These are phyloP conservation scores for Drosophila orosa DNA, from an alignment of 1,140 invertebrate species.

Conservation along the genomic window DNA sequence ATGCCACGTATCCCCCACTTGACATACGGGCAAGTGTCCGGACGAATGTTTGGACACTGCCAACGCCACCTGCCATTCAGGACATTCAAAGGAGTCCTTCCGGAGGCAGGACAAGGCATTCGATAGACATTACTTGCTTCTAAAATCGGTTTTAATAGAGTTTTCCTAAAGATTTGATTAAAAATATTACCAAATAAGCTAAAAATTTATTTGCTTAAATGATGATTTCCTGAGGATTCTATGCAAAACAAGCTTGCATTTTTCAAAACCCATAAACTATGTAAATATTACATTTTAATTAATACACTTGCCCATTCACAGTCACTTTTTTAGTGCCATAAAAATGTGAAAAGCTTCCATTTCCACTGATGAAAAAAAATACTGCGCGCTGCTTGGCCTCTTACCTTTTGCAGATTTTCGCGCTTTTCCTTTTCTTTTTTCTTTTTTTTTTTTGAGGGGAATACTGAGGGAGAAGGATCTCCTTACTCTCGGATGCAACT, in stretches of 20 bases:
- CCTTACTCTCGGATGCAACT: slow-evolving; percentile 16
- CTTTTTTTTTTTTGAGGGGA: background rate
- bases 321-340: background rate
- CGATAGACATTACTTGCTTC: background rate
- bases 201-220: too few relatives aligned
- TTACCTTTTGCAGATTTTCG: slow-evolving; percentile 4
- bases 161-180: background rate
- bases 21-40: slow-evolving; percentile 16
- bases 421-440: background rate
- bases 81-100: slow-evolving; percentile 4
- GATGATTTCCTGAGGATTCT: background rate
- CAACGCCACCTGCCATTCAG: slow-evolving; percentile 16
- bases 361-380: slow-evolving; percentile 5
- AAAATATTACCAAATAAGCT: too few relatives aligned
- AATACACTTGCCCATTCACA: background rate
- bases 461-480: slow-evolving; percentile 3
- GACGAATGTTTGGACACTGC: slow-evolving; percentile 16
- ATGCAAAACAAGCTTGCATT: background rate
- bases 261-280: too few relatives aligned
- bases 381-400: background rate
- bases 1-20: slow-evolving; percentile 29
- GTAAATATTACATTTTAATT: background rate
- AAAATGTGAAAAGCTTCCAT: slow-evolving; percentile 4
- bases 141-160: background rate
- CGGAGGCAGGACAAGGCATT: background rate